Percentiles rank a stretch among this genome's conserved stretches.
phyloP scores from a whole-genome alignment of 2,113 vertebrate genomes.

The Anhinga rufa region DNA sequence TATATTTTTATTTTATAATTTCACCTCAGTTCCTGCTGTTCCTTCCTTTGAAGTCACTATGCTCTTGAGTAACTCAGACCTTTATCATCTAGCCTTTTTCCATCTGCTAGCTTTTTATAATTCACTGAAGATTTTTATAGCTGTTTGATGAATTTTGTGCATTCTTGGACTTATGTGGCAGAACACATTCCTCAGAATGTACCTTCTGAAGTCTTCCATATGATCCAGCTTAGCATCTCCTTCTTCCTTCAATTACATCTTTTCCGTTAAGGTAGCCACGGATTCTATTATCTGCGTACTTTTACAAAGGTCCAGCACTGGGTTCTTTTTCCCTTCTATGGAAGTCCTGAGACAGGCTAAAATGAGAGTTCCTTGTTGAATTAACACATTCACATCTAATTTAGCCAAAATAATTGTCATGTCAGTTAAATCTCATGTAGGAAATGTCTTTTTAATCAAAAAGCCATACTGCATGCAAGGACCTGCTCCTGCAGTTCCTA shows the following conservation, averaged over 20 bases:
- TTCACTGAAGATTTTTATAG: slow-evolving; percentile 17
- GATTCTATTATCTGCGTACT: background rate
- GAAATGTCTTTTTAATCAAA: slow-evolving; percentile 18
- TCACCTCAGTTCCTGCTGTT: background rate
- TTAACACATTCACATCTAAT: background rate
- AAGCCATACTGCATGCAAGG: background rate
- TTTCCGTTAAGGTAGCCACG: background rate
- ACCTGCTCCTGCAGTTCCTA: background rate
- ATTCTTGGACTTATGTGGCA: background rate
- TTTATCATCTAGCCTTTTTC: slow-evolving; percentile 29
- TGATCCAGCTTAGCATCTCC: background rate
- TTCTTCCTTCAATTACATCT: background rate
- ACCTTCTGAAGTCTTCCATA: background rate
- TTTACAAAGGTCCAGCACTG: background rate
- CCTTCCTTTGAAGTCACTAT: background rate
- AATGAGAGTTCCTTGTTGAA: background rate
- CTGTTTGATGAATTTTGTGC: slow-evolving; percentile 10
- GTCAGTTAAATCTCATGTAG: background rate
- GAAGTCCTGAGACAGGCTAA: background rate
- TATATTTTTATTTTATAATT: slow-evolving; percentile 14
- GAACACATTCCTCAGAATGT: background rate
- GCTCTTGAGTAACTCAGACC: background rate
- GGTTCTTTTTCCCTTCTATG: accelerated
- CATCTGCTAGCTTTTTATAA: slow-evolving; percentile 25
- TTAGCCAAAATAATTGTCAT: background rate